phyloP scores from a whole-genome alignment of 2,797 vertebrate genomes.

The Apogon hyalosoma region DNA sequence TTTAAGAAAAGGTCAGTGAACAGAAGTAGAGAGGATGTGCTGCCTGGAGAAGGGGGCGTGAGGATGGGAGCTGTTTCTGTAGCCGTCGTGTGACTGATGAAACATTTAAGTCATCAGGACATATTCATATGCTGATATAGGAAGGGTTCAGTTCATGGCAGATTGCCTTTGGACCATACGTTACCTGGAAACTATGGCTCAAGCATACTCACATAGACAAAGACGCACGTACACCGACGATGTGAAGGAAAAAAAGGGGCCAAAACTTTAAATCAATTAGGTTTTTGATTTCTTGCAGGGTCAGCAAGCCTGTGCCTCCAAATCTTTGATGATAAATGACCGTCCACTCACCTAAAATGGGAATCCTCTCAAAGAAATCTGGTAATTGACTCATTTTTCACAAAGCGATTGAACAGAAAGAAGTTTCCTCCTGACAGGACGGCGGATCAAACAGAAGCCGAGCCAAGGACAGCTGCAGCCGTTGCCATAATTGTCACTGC shows the following conservation, averaged over 20 bases:
- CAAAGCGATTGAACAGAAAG: conserved; percentile 51
- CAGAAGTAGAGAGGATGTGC: conserved; percentile 19
- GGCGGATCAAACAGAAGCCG: conserved; percentile 45
- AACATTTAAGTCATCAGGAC: conserved; percentile 55
- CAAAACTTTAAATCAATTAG: conserved; percentile 71
- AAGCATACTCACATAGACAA: conserved; percentile 9
- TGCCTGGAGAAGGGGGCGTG: conserved; percentile 17
- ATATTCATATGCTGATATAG: conserved; percentile 59
- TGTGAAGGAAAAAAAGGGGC: conserved; percentile 22
- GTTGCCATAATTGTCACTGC: conserved; percentile 15
- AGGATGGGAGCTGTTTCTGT: conserved; percentile 8
- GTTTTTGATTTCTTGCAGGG: conserved; percentile 71
- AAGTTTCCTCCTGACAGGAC: conserved; percentile 55
- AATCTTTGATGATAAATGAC: conserved; percentile 77
- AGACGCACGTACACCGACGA: conserved; percentile 25
- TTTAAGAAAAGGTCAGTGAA: conserved; percentile 18
- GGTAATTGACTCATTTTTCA: conserved; percentile 82
- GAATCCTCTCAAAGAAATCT: conserved; percentile 69
- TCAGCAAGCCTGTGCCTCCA: conserved; percentile 71
- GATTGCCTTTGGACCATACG: conserved; percentile 41
- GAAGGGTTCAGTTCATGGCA: conserved; percentile 44
- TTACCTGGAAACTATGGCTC: conserved; percentile 41
- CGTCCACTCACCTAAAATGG: conserved; percentile 65
- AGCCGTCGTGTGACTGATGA: conserved; percentile 61
- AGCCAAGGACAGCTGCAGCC: conserved; percentile 56